Base-by-base conservation (phyloP, 1,140 invertebrate genomes). In the Heterodera schachtii region DNA sequence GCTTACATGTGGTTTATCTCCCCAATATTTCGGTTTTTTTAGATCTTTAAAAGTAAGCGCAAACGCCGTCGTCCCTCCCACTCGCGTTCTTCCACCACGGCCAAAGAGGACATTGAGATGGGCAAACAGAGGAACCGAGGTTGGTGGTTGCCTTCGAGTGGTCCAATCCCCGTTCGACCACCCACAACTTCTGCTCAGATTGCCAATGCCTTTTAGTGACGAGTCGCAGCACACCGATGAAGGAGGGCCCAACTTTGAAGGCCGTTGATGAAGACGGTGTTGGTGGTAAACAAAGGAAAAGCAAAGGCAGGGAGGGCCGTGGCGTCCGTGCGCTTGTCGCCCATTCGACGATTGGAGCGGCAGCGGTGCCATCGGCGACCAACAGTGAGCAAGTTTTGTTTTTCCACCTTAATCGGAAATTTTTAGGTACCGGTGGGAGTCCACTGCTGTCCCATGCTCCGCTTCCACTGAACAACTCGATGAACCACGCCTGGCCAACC, bases 31-130 rank as follows among this genome's bases (percentile, higher is more conserved):
- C 19, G 49, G 4, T 73, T 5, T 21, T 70, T 82, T 67, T 19
- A 83, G 75, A 76, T 83, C 60, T 84, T 84, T 43, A 82, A 83
- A 83, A 83, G 80, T 13, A 81, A 81, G 2, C 47, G 80, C 9
- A 64, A 74, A 21, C 75, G 80, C 3, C 70, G 79, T 9, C 49
- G 74, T 31, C 44, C 77, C 13, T 78, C 77, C 16, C 64, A 78
- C 16, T 21, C 43, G 16, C 44, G 9, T 69, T 66, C 77, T 49
- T 78, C 77, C n/a, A 46, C 66, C 47, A 49, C 49, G 19, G 43
- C 47, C 31, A 78, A 78, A 19, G 69, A 71, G 46, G 77, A 78
- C 70, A 47, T 78, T 3, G 77, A 78, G 31, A 46, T 78, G 46
- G 77, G 77, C 13, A 78, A 70, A 43, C 64, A 69, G 66, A 7